phyloP scores from a whole-genome alignment of 2,113 vertebrate species.

The Calonectris borealis region DNA sequence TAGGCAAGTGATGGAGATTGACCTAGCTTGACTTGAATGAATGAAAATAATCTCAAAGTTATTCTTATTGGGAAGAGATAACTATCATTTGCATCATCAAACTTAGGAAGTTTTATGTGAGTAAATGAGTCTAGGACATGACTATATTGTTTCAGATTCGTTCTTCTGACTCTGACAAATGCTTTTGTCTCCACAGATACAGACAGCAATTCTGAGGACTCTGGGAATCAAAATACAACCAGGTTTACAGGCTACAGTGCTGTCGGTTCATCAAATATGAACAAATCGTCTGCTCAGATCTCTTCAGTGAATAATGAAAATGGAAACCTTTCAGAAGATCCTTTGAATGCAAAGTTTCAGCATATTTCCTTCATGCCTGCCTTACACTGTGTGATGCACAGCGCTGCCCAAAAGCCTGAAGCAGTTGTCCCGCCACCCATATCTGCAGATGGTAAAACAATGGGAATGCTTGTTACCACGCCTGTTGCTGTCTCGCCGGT shows the following conservation, averaged over 20 bases:
- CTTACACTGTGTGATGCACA: conserved; percentile 83
- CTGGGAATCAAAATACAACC: conserved; percentile 71
- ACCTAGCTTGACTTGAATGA: background rate
- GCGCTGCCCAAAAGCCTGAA: conserved; percentile 76
- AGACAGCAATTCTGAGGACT: conserved; percentile 92
- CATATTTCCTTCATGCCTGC: conserved; percentile 82
- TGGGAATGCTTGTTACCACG: conserved; percentile 78
- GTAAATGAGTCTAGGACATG: background rate
- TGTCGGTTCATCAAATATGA: conserved; percentile 60
- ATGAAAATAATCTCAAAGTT: background rate
- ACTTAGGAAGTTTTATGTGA: background rate
- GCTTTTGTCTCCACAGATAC: conserved; percentile 75
- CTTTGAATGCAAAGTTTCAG: conserved; percentile 74
- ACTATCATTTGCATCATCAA: background rate
- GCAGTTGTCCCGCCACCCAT: conserved; percentile 71
- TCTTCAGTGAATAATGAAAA: conserved; percentile 69
- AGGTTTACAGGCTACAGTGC: conserved; percentile 73
- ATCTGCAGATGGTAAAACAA: conserved; percentile 77
- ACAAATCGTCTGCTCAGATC: conserved; percentile 72
- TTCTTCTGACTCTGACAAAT: background rate
- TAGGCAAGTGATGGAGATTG: background rate
- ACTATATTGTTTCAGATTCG: background rate
- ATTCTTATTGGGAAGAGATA: background rate
- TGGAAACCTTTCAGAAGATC: conserved; percentile 65
- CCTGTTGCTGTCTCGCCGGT: conserved; percentile 72